Evolutionary conservation across 2,888 invertebrate genomes (phyloP).

Genomic region (Lottia scabra): DNA sequence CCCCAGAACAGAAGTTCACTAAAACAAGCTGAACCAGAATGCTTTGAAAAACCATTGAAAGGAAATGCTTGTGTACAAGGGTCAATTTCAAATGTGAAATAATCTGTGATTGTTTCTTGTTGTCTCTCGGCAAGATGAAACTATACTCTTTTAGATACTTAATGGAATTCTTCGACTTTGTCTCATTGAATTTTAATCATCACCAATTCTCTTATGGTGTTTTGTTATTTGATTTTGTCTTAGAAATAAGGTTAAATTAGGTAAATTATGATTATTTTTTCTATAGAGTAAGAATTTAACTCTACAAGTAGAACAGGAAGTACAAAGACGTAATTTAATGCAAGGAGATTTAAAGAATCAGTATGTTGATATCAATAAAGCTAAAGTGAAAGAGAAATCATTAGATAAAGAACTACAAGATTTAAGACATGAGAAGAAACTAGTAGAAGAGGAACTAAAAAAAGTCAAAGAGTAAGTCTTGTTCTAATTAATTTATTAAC

Average conservation of each 20-base stretch:
- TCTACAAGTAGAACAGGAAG: conserved; percentile 91
- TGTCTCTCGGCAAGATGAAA: too few relatives aligned
- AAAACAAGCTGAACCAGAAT: too few relatives aligned
- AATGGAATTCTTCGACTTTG: too few relatives aligned
- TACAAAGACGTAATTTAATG: conserved; percentile 83
- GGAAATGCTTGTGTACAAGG: too few relatives aligned
- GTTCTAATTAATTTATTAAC: not conserved
- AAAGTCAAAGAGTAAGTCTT: conserved; percentile 76
- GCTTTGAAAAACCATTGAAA: too few relatives aligned
- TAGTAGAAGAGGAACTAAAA: conserved; percentile 82
- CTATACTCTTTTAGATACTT: too few relatives aligned
- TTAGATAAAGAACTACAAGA: conserved; percentile 75
- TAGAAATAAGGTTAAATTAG: not conserved
- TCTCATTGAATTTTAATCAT: too few relatives aligned
- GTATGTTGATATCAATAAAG: conserved; percentile 78
- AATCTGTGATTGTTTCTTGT: too few relatives aligned
- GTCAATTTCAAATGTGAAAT: too few relatives aligned
- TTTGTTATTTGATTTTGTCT: too few relatives aligned
- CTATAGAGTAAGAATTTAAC: conserved; percentile 77
- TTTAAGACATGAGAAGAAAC: conserved; percentile 78
- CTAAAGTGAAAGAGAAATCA: conserved; percentile 81
- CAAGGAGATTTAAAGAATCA: conserved; percentile 85
- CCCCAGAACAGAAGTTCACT: too few relatives aligned
- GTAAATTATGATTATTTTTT: conserved; percentile 25
- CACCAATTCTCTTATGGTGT: too few relatives aligned